Evolutionary conservation across 2,113 vertebrate genomes (phyloP), one percentile per base, ranked within the genome.

Genomic region (Rhea americana): DNA sequence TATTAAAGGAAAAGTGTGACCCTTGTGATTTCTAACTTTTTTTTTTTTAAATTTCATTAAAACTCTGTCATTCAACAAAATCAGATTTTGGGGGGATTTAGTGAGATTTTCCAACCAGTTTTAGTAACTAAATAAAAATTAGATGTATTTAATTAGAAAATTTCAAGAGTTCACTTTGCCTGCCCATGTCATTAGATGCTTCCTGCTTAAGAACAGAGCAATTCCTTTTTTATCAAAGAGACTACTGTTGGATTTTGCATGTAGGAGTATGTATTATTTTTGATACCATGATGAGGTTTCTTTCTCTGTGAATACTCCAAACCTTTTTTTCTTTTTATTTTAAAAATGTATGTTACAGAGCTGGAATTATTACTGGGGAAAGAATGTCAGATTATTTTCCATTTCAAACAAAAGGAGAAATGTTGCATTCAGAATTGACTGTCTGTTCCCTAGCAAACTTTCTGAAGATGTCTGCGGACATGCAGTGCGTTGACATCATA

Each of bases 401-500:
- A 65, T 77, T 92, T 91, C 51, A 94, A 94, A 94, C 18, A 89
- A 92, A 85, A 71, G 13, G 10, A 16, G 26, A 96, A 89, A 53
- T 71, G 75, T 68, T 51, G 19, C 73, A 72, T 59, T 94, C 79
- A 85, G 47, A 87, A 89, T 39, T 82, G 35, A 67, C 28, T 74
- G 66, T 61, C 39, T 83, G n/a, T 48, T 95, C 5, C 20, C 41
- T 74, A 77, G 41, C 9, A 70, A 92, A 76, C 30, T 66, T 89
- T 89, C 39, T 55, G 43, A 88, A 41, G 18, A 45, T n/a, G 47
- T 80, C 55, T 11, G 4, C 68, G 88, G 61, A 67, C 11, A 50
- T 39, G 43, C 28, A 45, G 7, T 13, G 4, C 70, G 61, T 86
- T 86, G 37, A 17, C 32, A 32, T 47, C 67, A 13, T 2, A 17